A percentile compares a stretch with the other conserved stretches of the same genome.
Evolutionary conservation across 1,140 invertebrate species (phyloP).

Genomic region (Whitmania pigra): DNA sequence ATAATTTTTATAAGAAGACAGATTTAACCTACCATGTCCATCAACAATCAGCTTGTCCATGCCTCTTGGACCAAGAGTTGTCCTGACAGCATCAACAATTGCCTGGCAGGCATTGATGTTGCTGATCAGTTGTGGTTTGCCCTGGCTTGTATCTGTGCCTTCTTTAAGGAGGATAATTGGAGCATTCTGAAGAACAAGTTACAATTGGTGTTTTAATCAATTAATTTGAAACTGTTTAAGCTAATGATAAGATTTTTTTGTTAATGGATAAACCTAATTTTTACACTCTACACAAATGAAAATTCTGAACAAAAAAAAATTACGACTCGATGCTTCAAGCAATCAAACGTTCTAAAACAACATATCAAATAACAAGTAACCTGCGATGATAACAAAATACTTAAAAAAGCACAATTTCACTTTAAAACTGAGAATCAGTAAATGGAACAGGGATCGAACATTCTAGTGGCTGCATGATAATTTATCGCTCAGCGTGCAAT

Average conservation of each 20-base stretch:
- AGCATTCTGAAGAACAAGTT: constrained; percentile 56
- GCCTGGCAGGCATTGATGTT: constrained; percentile 99
- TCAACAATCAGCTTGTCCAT: constrained; percentile 99
- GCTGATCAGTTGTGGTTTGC: constrained; percentile 85
- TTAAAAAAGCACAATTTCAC: too few species aligned
- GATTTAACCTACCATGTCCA: constrained; percentile 46
- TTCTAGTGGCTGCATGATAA: too few species aligned
- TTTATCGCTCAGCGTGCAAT: too few species aligned
- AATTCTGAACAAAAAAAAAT: background rate
- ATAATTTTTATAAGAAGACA: background rate
- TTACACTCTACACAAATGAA: background rate
- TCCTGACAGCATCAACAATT: constrained; percentile 85
- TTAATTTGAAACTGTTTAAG: too few species aligned
- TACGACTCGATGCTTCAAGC: background rate
- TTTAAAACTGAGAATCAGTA: too few species aligned
- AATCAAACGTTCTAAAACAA: background rate
- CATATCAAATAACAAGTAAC: background rate
- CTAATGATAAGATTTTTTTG: background rate
- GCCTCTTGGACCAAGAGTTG: constrained; percentile 90
- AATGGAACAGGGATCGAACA: too few species aligned
- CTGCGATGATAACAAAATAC: too few species aligned
- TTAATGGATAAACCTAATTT: background rate
- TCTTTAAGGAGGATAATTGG: constrained; percentile 96
- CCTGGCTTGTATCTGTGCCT: constrained; percentile 90
- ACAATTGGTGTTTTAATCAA: background rate